Evolutionary conservation across 2,888 invertebrate species (phyloP).

Genomic region (Formica aserva): DNA sequence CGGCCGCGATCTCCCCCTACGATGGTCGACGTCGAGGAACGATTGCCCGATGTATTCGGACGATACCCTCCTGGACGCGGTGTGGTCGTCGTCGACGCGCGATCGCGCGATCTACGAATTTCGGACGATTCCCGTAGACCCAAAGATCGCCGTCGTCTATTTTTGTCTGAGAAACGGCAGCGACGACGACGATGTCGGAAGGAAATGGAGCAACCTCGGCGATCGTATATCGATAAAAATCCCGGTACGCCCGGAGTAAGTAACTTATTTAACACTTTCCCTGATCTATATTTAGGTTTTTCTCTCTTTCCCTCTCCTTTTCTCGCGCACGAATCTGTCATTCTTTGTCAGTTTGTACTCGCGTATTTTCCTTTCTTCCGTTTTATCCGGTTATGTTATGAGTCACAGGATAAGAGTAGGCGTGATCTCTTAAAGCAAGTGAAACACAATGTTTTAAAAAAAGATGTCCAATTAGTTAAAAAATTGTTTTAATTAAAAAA

Average conservation of each 20-base stretch:
- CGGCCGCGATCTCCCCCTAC: conserved; percentile 66
- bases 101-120: conserved; percentile 75
- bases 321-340: not conserved
- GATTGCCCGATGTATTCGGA: conserved; percentile 65
- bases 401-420: not conserved
- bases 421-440: not conserved
- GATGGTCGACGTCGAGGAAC: conserved; percentile 74
- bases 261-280: conserved; percentile 30
- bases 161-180: conserved; percentile 77
- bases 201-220: conserved; percentile 78
- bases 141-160: conserved; percentile 80
- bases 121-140: conserved; percentile 65
- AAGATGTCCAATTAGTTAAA: not conserved
- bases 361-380: not conserved
- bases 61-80: conserved; percentile 68
- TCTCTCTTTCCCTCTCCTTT: not conserved
- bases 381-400: not conserved
- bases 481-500: not conserved
- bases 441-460: not conserved
- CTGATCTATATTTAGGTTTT: conserved; percentile 7
- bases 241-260: conserved; percentile 75
- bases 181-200: conserved; percentile 43
- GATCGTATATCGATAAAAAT: conserved; percentile 71
- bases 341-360: not conserved
- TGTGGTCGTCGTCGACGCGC: conserved; percentile 65